A percentile compares a stretch with the other conserved stretches of the same genome.
These are phyloP conservation scores for Drosophila nr. perissopoda DNA, from an alignment of 2,888 invertebrate species.

Conservation along the genomic window DNA sequence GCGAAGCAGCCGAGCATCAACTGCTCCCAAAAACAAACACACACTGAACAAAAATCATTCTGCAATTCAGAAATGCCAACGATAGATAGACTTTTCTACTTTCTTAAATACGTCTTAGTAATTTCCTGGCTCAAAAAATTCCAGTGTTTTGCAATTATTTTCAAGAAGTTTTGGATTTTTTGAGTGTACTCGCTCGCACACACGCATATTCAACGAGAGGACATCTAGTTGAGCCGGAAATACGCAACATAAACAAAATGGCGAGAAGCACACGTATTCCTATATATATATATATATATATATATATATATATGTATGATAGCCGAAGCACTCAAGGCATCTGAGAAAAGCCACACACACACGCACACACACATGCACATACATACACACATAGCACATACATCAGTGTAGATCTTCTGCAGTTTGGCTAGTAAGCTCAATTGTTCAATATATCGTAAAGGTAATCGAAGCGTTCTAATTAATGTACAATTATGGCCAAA, in stretches of 20 bases:
- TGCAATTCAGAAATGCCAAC: background rate
- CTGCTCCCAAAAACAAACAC: constrained; percentile 19
- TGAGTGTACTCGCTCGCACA: background rate
- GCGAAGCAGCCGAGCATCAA: constrained; percentile 55
- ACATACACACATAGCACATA: background rate
- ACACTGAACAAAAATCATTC: background rate
- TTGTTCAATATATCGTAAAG: constrained; percentile 28
- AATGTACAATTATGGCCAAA: constrained; percentile 72
- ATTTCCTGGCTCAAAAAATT: background rate
- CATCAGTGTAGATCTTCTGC: background rate
- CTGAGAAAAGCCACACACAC: constrained; percentile 30
- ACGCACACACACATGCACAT: background rate
- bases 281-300: constrained; percentile 17
- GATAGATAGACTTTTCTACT: background rate
- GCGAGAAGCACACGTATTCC: constrained; percentile 35
- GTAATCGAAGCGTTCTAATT: constrained; percentile 61
- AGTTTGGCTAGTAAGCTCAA: constrained; percentile 31
- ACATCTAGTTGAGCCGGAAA: constrained; percentile 40
- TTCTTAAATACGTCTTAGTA: background rate
- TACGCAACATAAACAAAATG: constrained; percentile 69
- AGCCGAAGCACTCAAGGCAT: constrained; percentile 24
- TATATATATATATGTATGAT: constrained; percentile 8
- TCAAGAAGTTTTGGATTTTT: background rate
- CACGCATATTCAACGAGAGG: constrained; percentile 11
- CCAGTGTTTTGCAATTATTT: background rate